Evolutionary conservation across 2,888 invertebrate genomes (phyloP).

Genomic region (Limenitis camilla): DNA sequence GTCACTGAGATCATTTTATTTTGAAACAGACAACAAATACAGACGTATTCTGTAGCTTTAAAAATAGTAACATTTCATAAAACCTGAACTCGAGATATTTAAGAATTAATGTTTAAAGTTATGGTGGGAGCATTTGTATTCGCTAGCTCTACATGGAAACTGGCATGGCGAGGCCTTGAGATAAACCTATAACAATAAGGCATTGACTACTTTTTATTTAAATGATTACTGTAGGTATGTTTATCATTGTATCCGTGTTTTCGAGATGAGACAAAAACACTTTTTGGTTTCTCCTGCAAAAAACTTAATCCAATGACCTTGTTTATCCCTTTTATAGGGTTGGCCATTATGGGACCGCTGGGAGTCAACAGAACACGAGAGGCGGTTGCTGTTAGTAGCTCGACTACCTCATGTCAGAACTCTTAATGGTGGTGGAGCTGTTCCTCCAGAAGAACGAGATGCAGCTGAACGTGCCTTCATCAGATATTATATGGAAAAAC

Average conservation of each 20-base stretch:
- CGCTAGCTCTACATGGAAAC: conserved; percentile 38
- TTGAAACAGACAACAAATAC: conserved; percentile 1
- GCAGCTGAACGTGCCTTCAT: conserved; percentile 95
- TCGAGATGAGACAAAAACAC: background rate
- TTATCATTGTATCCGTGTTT: conserved; percentile 18
- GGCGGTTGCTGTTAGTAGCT: conserved; percentile 90
- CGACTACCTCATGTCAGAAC: conserved; percentile 89
- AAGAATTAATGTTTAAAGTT: too few relatives aligned
- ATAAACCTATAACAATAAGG: conserved; percentile 41
- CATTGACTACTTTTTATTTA: conserved; percentile 37
- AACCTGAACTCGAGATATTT: too few relatives aligned
- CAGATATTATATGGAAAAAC: conserved; percentile 91
- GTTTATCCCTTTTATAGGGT: conserved; percentile 56
- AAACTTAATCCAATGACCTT: too few relatives aligned
- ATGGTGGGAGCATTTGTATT: background rate
- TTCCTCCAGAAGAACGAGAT: conserved; percentile 89
- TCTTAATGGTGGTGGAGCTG: conserved; percentile 91
- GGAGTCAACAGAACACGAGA: conserved; percentile 91
- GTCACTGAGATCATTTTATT: background rate
- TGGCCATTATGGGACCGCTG: conserved; percentile 84
- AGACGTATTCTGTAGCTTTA: background rate
- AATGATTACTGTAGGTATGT: conserved; percentile 22
- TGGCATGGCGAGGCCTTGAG: conserved; percentile 42
- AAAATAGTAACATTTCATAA: background rate
- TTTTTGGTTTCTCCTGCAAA: too few relatives aligned